Conservation (phyloP, 2,888 invertebrate genomes). For the Lithophane socia region DNA sequence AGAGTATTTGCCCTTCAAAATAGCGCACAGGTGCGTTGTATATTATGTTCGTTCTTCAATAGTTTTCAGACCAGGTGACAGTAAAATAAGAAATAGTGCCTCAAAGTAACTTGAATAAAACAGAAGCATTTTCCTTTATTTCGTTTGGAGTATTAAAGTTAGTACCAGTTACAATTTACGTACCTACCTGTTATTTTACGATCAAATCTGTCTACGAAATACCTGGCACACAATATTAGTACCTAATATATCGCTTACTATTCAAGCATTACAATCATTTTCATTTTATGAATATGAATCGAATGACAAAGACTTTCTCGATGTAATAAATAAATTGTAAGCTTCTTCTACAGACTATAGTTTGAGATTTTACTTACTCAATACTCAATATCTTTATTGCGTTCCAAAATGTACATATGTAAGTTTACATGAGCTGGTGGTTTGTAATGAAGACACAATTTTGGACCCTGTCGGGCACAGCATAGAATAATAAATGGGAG, state of each 20-base stretch:
- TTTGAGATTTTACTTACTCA: neutral
- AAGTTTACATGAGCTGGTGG: no score
- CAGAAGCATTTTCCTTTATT: neutral
- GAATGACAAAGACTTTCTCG: neutral
- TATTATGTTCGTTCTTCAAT: neutral
- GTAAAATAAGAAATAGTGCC: neutral
- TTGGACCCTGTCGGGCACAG: no score
- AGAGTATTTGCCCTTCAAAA: no score
- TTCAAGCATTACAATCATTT: neutral
- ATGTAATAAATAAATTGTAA: neutral
- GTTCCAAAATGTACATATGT: no score
- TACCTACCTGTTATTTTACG: conserved; percentile 14
- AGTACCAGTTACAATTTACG: neutral
- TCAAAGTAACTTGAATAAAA: neutral
- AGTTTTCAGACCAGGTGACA: neutral
- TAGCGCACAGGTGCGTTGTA: neutral
- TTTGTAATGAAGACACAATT: no score
- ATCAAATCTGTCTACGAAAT: neutral
- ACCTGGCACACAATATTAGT: neutral
- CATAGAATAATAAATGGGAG: no score
- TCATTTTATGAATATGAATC: neutral
- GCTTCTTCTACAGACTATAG: neutral
- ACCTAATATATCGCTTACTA: neutral
- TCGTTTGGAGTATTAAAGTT: neutral
- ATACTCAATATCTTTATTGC: no score